Evolutionary conservation across 30 jellyfish, hydroid and myxozoan species (phyloP), one percentile per base, ranked within the genome.

Genomic region (Turritopsis dohrnii): DNA sequence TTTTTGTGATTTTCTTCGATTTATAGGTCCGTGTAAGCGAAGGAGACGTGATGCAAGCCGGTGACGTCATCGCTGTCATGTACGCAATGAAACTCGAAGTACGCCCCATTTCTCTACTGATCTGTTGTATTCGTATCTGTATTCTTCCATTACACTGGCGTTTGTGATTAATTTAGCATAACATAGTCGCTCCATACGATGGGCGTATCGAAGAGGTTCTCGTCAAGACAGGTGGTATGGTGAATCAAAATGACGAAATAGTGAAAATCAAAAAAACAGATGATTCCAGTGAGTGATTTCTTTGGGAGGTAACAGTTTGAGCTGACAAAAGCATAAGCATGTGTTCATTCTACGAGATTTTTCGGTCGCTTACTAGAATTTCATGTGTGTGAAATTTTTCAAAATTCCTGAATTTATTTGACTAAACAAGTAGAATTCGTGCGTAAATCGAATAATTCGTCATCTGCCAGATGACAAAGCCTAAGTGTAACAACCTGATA

Each of bases 51-150:
- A 96, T 91, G 65, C 79, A 82, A 72, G 85, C 93, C 21, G 97
- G 97, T 23, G 95, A 91, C 28, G 71, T 83, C 22, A 53, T 91
- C 22, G 82, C 87, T 52, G 94, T 91, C 20, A 86, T 91, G 89
- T 94, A 91, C 60, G 97, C 97, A 65, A 91, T 91, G 97, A 91
- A 91, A 74, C 76, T 91, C 84, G 95, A 91, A 86, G 97, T 91
- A 80, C 9, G 79, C 7, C 8, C 30, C 28, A 69, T 31, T 71
- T 71, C n/a, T n/a, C n/a, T n/a, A n/a, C n/a, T n/a, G n/a, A n/a
- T n/a, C n/a, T n/a, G n/a, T n/a, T 77, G n/a, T 3, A 29, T 77
- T 0, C 71, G 21, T 29, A 1, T 69, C 8, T 7, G 22, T 69
- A 69, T n/a, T n/a, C n/a, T n/a, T n/a, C n/a, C n/a, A n/a, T n/a